phyloP scores from a whole-genome alignment of 2,113 vertebrate species.

The Oriolus oriolus region DNA sequence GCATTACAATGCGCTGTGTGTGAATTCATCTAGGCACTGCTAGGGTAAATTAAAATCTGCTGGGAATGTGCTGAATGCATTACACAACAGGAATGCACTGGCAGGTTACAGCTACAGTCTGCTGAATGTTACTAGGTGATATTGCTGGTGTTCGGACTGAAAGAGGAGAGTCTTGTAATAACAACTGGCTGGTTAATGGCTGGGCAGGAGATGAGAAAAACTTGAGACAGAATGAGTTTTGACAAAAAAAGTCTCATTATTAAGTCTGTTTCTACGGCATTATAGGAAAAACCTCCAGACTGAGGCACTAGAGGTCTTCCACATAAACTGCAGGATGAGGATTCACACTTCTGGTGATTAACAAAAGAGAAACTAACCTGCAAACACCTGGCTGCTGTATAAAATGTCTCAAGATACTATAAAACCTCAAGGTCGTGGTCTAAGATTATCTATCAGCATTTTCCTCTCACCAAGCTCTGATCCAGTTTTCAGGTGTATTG shows the following conservation, averaged over 20 bases:
- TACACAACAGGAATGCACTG: neutral
- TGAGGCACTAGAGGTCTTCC: neutral
- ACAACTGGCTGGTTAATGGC: neutral
- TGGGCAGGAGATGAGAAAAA: neutral
- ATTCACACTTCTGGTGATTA: neutral
- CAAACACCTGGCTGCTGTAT: neutral
- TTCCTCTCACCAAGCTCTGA: neutral
- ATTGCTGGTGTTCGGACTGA: neutral
- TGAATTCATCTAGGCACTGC: conserved; percentile 21
- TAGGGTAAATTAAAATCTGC: conserved; percentile 49
- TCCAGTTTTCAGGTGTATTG: neutral
- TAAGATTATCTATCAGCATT: neutral
- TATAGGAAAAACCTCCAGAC: neutral
- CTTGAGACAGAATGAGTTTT: neutral
- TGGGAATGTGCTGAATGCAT: conserved; percentile 1
- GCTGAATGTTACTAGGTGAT: conserved; percentile 10
- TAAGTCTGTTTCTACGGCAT: neutral
- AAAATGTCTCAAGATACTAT: neutral
- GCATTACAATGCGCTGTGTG: conserved; percentile 52
- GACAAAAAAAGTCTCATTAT: neutral
- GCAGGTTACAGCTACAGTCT: neutral
- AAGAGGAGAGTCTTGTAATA: neutral
- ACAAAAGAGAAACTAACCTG: neutral
- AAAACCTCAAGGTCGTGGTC: neutral
- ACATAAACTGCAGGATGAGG: neutral